phyloP scores from a whole-genome alignment of 2,888 invertebrate species.

The Eurytoma californica region DNA sequence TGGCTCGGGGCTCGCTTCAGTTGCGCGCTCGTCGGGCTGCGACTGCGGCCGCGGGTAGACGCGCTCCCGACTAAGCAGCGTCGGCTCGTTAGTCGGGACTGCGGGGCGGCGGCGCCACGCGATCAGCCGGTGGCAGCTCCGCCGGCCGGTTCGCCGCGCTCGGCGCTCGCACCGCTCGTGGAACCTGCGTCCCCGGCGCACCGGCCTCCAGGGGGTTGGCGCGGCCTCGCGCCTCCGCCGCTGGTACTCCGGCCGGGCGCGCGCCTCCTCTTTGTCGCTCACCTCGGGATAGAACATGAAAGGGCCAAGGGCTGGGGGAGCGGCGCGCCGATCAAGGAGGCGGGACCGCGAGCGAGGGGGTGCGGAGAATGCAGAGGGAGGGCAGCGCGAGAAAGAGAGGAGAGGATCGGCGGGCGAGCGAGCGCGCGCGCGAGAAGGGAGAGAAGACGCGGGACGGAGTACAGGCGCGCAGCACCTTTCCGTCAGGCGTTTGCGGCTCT shows the following conservation, averaged over 20 bases:
- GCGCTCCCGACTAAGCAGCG: not conserved
- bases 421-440: slow-evolving; percentile 14
- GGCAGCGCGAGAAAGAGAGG: slow-evolving; percentile 2
- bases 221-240: too few species aligned
- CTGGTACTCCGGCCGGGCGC: not conserved
- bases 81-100: not conserved
- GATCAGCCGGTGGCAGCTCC: slow-evolving; percentile 37
- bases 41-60: not conserved
- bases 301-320: not conserved
- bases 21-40: not conserved
- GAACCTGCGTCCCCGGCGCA: too few species aligned
- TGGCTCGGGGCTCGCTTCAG: not conserved
- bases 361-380: not conserved
- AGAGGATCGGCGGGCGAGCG: not conserved
- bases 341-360: not conserved
- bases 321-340: not conserved
- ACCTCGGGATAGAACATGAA: not conserved
- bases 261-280: not conserved
- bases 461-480: slow-evolving; percentile 48
- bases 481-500: slow-evolving; percentile 54
- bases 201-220: too few species aligned
- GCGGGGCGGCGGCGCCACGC: slow-evolving; percentile 24
- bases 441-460: slow-evolving; percentile 31
- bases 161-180: too few species aligned
- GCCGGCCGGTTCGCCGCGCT: not conserved